Base-by-base conservation (phyloP, 2,113 vertebrate genomes). In the Alouatta palliata region DNA sequence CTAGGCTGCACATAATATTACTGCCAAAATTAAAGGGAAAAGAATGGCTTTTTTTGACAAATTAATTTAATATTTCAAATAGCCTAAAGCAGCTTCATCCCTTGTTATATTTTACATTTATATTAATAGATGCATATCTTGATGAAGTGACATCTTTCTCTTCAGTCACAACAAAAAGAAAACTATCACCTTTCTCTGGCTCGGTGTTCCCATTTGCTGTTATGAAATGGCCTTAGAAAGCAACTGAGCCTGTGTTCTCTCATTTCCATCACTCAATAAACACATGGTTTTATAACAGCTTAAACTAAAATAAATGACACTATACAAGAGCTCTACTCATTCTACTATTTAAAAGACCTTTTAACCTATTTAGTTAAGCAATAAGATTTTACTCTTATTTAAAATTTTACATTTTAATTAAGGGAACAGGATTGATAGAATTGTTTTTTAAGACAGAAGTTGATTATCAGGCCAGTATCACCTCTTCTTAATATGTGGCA, bases 61-160 rank as follows among this genome's bases (percentile, higher is more conserved):
- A 95, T 91, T 91, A 95, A 94, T 87, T 93, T 93, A 89, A 83
- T 49, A 56, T 88, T 94, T 91, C 75, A 75, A 96, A 87, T 79
- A 45, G 11, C 40, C 25, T 73, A 87, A 76, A 97, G 93, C 54
- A 94, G 71, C 1, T 20, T 20, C 79, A 35, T n/a, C 5, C 56
- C 54, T 75, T 97, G 61, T 76, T 93, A 91, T 47, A 76, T 66
- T 89, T 94, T 79, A 83, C 88, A 95, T 95, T 95, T 86, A 43
- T 80, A 87, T 80, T 94, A 77, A 30, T 85, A 85, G 56, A 88
- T 77, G 27, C 52, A 52, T 45, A 12, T 64, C 45, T 79, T 83
- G 66, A 87, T 43, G 52, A 89, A 89, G 8, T 35, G 16, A 2
- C 35, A 20, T 1, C 45, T 13, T 86, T 86, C 40, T 83, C 19